Percentiles rank a stretch among this genome's conserved stretches.
phyloP scores from a whole-genome alignment of 2,888 invertebrate species.

The Marasmarcha lunaedactyla region DNA sequence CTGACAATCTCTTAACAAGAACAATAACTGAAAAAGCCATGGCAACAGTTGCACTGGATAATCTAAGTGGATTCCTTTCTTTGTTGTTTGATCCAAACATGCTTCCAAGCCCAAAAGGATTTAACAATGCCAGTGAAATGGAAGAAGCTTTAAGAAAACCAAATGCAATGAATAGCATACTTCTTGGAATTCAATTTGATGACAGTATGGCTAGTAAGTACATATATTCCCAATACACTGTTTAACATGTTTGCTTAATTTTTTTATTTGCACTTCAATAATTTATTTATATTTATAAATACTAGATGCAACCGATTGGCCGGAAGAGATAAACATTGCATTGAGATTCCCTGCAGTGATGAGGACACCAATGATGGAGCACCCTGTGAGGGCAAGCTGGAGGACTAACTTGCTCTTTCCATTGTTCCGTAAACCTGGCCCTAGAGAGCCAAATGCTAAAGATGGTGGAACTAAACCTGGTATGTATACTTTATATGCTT shows the following conservation, averaged over 20 bases:
- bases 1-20: constrained; percentile 49
- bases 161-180: constrained; percentile 49
- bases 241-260: too few relatives aligned
- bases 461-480: constrained; percentile 71
- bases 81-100: constrained; percentile 42
- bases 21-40: constrained; percentile 46
- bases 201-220: constrained; percentile 55
- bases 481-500: constrained; percentile 25
- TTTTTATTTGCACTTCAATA: too few relatives aligned
- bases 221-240: not conserved
- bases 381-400: constrained; percentile 71
- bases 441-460: constrained; percentile 66
- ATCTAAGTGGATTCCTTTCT: constrained; percentile 41
- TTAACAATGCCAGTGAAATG: constrained; percentile 41
- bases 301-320: constrained; percentile 50
- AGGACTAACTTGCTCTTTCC: constrained; percentile 78
- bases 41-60: constrained; percentile 46
- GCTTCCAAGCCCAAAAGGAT: constrained; percentile 52
- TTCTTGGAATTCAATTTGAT: constrained; percentile 58
- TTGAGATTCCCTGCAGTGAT: constrained; percentile 76
- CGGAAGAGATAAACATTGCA: constrained; percentile 61
- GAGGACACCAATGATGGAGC: constrained; percentile 54
- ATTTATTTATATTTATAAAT: not conserved
- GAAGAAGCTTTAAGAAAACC: constrained; percentile 45
- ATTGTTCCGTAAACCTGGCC: constrained; percentile 75